Evolutionary conservation across 64 coral and sea anemone genomes (phyloP), one percentile per base, ranked within the genome.

Genomic region (Trachythela sp.): DNA sequence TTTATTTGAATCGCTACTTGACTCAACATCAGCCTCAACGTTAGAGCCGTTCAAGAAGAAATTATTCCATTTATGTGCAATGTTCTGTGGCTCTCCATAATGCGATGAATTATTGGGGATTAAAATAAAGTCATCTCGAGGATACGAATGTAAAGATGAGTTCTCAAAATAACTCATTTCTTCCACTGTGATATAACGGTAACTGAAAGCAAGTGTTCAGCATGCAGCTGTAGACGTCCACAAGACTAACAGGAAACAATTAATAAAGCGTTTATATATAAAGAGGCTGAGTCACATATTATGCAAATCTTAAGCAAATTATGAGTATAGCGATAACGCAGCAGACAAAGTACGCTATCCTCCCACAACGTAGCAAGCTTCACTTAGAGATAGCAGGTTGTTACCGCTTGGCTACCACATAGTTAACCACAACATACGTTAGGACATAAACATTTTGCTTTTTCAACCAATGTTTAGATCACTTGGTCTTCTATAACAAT

Each of bases 41-140:
- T 15, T 39, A 36, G 75, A 80, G 15, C 75, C 30, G 34, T 80
- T 80, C 30, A 80, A 22, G 37, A 80, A 80, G 75, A 80, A 80
- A 30, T 80, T 9, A 18, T 36, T 80, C 75, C 75, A 80, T 80
- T 36, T 80, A 39, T 80, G 13, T 13, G 7, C 75, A 29, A 80
- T 38, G 75, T 39, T 80, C 56, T 64, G 56, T 20, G 15, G 56
- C 18, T 80, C 75, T 35, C 15, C 30, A 18, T 80, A 80, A 39
- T 39, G 75, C 37, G 33, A 35, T 13, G 31, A 37, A 37, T 35
- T 80, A 30, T 13, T 37, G 8, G 75, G 75, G 37, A 37, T 37
- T 80, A 80, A 80, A 1, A 80, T 80, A 39, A 29, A 80, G 15
- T 38, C 75, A 29, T 80, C 75, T 80, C 32, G 75, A 80, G 37